Evolutionary conservation across 2,797 vertebrate genomes (phyloP), one percentile per base, ranked within the genome.

Genomic region (Corythornis leucogaster): DNA sequence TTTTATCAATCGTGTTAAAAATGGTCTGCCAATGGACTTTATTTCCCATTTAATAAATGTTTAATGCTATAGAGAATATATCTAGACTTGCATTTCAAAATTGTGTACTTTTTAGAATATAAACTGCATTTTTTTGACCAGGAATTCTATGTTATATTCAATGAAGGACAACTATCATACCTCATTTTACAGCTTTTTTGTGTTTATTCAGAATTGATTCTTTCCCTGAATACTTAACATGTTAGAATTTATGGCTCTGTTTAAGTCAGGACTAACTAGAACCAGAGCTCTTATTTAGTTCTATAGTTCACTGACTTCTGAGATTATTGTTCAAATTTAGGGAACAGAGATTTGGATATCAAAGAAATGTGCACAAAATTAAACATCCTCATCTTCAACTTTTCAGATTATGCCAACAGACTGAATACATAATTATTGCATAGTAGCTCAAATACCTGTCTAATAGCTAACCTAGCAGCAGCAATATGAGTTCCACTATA

Each of bases 101-200:
- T 75, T 88, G 91, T 95, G 59, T 93, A 95, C 92, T 94, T 96
- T 95, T 97, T 96, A 96, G 82, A 85, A 95, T 87, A 94, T 79
- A 75, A 92, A 89, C 73, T 86, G 40, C 63, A 4, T 86, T 51
- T 68, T 85, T 93, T 93, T 91, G 51, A 85, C 89, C 85, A 87
- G 85, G 91, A 87, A 67, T 80, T 95, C 73, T 89, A 57, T 91
- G 58, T 43, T 82, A 89, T 94, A 82, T 83, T 91, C 87, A 92
- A 86, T 96, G 95, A 97, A 98, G 96, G 96, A 97, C 98, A 98
- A 97, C 97, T 92, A 35, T 94, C 95, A 80, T 97, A 97, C 97
- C 98, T 98, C 97, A 97, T 94, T 96, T 96, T 87, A 91, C 79
- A 88, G 54, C 55, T 54, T 71, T 86, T 84, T 85, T 69, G 57